A percentile compares a stretch with the other conserved stretches of the same genome.
phyloP scores from a whole-genome alignment of 2,888 invertebrate species.

The Sussaba pulchella region DNA sequence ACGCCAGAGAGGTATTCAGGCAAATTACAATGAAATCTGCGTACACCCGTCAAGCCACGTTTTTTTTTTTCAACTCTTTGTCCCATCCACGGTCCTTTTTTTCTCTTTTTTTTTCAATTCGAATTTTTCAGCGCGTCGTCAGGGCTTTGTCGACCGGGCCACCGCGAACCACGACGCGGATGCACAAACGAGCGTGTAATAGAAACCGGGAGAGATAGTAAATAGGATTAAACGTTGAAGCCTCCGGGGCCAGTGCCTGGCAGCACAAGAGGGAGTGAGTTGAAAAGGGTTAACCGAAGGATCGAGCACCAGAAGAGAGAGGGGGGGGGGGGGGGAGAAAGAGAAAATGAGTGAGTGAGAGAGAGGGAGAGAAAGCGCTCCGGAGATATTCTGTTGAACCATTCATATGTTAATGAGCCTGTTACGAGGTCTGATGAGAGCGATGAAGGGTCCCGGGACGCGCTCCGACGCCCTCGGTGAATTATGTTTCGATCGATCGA shows the following conservation, averaged over 20 bases:
- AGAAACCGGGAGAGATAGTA: conserved; percentile 64
- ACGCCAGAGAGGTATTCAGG: neutral
- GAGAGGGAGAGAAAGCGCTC: conserved; percentile 40
- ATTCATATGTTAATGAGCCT: conserved; percentile 63
- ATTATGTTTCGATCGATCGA: conserved; percentile 54
- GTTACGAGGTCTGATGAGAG: conserved; percentile 58
- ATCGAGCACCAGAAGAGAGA: conserved; percentile 36
- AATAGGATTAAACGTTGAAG: conserved; percentile 70
- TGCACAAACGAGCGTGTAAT: conserved; percentile 66
- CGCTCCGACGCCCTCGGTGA: conserved; percentile 30
- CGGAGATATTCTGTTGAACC: conserved; percentile 35
- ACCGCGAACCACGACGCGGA: conserved; percentile 23
- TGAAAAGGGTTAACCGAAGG: conserved; percentile 35
- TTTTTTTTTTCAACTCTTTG: conserved; percentile 18
- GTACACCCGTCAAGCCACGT: neutral
- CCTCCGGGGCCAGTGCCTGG: conserved; percentile 42
- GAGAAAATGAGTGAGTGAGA: conserved; percentile 36
- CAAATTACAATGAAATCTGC: conserved; percentile 45
- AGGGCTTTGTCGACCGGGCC: conserved; percentile 12
- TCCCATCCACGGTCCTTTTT: neutral
- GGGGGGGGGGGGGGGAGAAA: conserved; percentile 39
- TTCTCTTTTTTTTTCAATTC: conserved; percentile 7
- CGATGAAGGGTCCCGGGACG: conserved; percentile 32
- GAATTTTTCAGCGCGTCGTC: neutral
- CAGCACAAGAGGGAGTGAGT: conserved; percentile 37